Conservation (phyloP, 2,113 vertebrate species). For the Muntiacus reevesi region DNA sequence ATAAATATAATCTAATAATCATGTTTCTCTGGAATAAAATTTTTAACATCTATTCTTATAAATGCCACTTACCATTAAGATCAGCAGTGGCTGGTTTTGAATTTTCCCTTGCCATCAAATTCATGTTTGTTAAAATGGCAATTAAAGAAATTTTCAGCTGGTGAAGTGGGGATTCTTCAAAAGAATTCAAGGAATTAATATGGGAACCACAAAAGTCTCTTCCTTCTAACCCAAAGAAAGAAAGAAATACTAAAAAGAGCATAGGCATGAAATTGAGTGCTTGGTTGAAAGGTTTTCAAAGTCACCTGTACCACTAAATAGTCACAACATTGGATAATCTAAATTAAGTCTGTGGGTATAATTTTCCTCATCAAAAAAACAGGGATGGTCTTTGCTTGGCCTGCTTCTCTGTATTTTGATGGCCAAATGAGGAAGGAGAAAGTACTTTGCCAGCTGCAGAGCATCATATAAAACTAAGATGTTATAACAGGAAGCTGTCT, state of each 20-base stretch:
- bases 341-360: neutral
- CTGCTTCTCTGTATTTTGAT: constrained; percentile 1
- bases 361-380: constrained; percentile 37
- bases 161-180: neutral
- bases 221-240: constrained; percentile 10
- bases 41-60: neutral
- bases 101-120: constrained; percentile 21
- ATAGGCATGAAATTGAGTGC: neutral
- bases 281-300: neutral
- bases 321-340: neutral
- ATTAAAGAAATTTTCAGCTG: neutral
- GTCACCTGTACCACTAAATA: neutral
- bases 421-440: neutral
- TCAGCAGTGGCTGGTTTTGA: constrained; percentile 17
- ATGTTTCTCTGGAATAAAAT: neutral
- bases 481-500: neutral
- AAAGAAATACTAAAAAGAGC: constrained; percentile 18
- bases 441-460: neutral
- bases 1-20: constrained; percentile 38
- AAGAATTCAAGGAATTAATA: neutral
- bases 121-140: neutral
- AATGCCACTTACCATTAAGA: constrained; percentile 5
- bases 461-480: neutral
- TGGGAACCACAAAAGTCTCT: neutral
- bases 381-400: neutral